Evolutionary conservation across 2,888 invertebrate species (phyloP).

Genomic region (Crocallis elinguaria): DNA sequence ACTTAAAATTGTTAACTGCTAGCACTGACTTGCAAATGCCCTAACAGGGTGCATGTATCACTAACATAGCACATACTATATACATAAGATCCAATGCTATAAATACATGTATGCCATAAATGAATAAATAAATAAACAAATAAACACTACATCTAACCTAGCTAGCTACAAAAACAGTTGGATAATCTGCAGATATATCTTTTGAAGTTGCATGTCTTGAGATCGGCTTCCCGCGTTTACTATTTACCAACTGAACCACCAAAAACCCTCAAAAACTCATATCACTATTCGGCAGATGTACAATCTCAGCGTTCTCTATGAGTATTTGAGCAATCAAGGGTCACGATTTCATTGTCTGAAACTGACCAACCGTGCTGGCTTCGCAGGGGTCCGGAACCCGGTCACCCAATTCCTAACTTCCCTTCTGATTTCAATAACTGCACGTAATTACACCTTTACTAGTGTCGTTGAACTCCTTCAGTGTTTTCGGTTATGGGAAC

Average conservation of each 20-base stretch:
- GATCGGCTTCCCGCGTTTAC: constrained; percentile 38
- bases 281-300: constrained; percentile 63
- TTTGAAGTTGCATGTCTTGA: constrained; percentile 1
- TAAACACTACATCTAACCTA: no score
- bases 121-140: no score
- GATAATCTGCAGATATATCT: no score
- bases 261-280: constrained; percentile 34
- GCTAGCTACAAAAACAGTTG: no score
- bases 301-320: constrained; percentile 57
- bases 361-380: constrained; percentile 78
- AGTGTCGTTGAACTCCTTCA: constrained; percentile 75
- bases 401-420: constrained; percentile 78
- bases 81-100: no score
- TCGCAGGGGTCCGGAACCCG: constrained; percentile 72
- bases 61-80: no score
- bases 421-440: constrained; percentile 59
- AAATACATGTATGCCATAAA: no score
- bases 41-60: no score
- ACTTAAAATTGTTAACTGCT: no score
- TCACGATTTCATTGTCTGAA: constrained; percentile 72
- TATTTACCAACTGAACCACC: constrained; percentile 47
- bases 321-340: constrained; percentile 61
- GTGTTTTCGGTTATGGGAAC: constrained; percentile 68
- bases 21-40: no score
- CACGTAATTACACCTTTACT: constrained; percentile 76